A percentile compares a stretch with the other conserved stretches of the same genome.
phyloP scores from a whole-genome alignment of 2,888 invertebrate genomes.

The Eurytoma adleriae region DNA sequence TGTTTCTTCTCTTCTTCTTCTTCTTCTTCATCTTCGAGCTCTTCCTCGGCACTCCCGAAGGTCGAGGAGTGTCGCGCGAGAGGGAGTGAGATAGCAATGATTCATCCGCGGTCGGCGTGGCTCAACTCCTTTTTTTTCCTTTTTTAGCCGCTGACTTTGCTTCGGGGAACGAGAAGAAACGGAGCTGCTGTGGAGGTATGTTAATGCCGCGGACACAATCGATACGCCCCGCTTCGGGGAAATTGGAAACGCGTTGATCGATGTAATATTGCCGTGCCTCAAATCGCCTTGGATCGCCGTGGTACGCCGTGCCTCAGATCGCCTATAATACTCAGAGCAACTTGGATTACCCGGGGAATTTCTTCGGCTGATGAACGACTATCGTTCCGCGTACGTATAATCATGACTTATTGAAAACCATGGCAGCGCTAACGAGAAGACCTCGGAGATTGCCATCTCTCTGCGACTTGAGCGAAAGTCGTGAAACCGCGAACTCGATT shows the following conservation, averaged over 20 bases:
- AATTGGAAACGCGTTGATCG: constrained; percentile 44
- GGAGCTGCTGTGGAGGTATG: constrained; percentile 35
- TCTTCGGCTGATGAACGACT: no score
- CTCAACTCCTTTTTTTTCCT: constrained; percentile 8
- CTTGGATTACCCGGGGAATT: no score
- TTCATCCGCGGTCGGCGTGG: constrained; percentile 34
- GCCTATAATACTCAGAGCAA: no score
- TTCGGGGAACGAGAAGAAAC: constrained; percentile 37
- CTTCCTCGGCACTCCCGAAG: constrained; percentile 37
- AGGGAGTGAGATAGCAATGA: constrained; percentile 34
- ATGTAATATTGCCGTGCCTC: neutral
- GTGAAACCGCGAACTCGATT: no score
- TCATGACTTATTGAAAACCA: no score
- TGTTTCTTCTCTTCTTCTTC: neutral
- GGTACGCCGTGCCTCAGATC: no score
- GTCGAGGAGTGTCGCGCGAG: constrained; percentile 19
- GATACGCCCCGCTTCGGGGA: constrained; percentile 24
- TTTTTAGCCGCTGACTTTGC: neutral
- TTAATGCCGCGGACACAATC: constrained; percentile 50
- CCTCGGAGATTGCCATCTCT: no score
- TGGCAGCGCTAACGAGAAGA: no score
- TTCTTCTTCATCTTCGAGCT: constrained; percentile 43
- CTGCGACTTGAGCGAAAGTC: no score
- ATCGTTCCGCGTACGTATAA: no score
- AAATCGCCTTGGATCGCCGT: no score